Evolutionary conservation across 2,113 vertebrate species (phyloP).

Genomic region (Mirounga angustirostris): DNA sequence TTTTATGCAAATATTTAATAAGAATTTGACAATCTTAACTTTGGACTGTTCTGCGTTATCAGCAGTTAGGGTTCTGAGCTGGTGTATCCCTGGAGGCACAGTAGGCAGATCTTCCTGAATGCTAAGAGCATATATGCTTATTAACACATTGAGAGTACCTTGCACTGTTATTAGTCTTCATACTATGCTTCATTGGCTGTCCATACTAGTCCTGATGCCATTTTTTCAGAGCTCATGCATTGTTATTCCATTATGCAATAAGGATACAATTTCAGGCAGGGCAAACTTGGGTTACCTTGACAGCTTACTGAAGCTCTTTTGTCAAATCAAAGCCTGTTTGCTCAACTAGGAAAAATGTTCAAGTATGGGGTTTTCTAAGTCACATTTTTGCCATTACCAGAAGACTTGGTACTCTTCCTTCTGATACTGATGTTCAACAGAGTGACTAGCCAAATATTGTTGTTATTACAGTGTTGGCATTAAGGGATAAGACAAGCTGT

Average conservation of each 20-base stretch:
- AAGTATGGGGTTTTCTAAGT: constrained; percentile 42
- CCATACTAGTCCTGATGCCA: rapidly evolving
- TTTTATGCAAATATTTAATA: neutral
- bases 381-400: constrained; percentile 54
- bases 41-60: neutral
- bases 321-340: constrained; percentile 45
- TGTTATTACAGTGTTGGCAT: constrained; percentile 77
- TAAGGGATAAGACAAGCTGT: constrained; percentile 38
- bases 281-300: constrained; percentile 76
- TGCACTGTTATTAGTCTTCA: neutral
- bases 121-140: neutral
- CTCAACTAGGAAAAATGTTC: neutral
- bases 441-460: constrained; percentile 85
- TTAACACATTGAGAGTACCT: neutral
- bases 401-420: constrained; percentile 74
- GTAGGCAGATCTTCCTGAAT: neutral
- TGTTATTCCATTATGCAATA: constrained; percentile 18
- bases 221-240: constrained; percentile 48
- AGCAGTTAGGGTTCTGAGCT: neutral
- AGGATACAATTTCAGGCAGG: neutral
- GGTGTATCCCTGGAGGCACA: neutral
- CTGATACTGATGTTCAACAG: constrained; percentile 68
- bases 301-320: constrained; percentile 47
- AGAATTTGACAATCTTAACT: constrained; percentile 15
- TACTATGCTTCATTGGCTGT: neutral